Evolutionary conservation across 1,140 invertebrate species (phyloP).

Genomic region (Tribolium castaneum): DNA sequence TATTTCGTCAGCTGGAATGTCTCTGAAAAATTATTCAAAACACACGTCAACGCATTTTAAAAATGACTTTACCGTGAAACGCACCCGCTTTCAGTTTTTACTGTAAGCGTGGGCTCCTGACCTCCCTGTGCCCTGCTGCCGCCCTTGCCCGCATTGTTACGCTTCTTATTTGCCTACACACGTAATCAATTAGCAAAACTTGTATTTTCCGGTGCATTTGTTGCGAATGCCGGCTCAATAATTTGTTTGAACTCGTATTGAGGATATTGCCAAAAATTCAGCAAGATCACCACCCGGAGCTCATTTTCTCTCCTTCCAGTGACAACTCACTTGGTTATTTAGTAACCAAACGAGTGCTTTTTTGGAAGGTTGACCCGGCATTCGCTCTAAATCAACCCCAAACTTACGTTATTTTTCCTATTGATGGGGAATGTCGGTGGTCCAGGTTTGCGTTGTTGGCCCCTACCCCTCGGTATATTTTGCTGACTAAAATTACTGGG

Average conservation of each 20-base stretch:
- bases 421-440: constrained; percentile 58
- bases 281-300: constrained; percentile 19
- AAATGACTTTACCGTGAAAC: constrained; percentile 15
- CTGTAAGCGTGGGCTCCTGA: constrained; percentile 54
- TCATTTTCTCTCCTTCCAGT: constrained; percentile 2
- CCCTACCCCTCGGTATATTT: constrained; percentile 40
- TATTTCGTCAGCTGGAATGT: constrained; percentile 54
- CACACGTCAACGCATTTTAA: background rate
- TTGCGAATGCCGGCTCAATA: too few relatives aligned
- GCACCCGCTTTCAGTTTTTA: constrained; percentile 60
- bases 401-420: constrained; percentile 56
- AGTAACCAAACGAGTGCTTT: constrained; percentile 27
- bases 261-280: constrained; percentile 3
- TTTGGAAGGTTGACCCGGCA: background rate
- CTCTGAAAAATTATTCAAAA: constrained; percentile 43
- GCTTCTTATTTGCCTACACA: constrained; percentile 57
- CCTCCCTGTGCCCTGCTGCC: constrained; percentile 48
- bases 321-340: constrained; percentile 3
- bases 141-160: constrained; percentile 56
- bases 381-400: background rate
- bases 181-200: constrained; percentile 26
- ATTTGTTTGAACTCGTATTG: constrained; percentile 41
- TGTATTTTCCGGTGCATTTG: too few relatives aligned
- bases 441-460: constrained; percentile 49
- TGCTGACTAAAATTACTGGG: constrained; percentile 21